Evolutionary conservation across 2,113 vertebrate genomes (phyloP).

Genomic region (Turdus rufiventris): DNA sequence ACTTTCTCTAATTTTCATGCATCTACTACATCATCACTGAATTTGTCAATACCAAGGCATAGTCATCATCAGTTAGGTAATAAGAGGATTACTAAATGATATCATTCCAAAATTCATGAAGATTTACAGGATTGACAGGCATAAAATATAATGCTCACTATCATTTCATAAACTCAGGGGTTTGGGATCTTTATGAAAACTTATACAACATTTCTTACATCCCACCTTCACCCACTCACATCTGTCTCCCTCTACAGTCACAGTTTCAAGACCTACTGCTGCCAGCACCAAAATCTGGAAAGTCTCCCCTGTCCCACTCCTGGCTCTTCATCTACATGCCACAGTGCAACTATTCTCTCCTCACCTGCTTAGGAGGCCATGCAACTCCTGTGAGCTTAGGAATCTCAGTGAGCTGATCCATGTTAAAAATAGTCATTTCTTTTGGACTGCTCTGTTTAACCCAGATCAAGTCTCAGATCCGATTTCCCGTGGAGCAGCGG

Average conservation of each 20-base stretch:
- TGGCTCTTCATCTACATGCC: not conserved
- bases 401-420: not conserved
- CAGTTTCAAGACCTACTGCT: not conserved
- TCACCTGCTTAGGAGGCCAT: not conserved
- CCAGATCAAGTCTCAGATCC: not conserved
- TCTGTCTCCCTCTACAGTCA: not conserved
- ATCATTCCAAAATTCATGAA: not conserved
- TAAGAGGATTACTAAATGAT: not conserved
- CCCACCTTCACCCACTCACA: not conserved
- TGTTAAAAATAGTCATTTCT: not conserved
- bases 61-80: not conserved
- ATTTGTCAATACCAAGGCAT: not conserved
- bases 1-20: not conserved
- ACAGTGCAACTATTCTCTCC: not conserved
- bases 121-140: not conserved
- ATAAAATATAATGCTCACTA: not conserved
- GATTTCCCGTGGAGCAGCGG: fast-evolving
- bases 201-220: not conserved
- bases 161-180: not conserved
- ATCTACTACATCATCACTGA: not conserved
- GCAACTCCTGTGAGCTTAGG: not conserved
- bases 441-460: not conserved
- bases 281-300: not conserved
- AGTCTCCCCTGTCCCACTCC: not conserved
- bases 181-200: not conserved